Base-by-base conservation (phyloP, 1,140 invertebrate species). In the Stegodyphus mimosarum region DNA sequence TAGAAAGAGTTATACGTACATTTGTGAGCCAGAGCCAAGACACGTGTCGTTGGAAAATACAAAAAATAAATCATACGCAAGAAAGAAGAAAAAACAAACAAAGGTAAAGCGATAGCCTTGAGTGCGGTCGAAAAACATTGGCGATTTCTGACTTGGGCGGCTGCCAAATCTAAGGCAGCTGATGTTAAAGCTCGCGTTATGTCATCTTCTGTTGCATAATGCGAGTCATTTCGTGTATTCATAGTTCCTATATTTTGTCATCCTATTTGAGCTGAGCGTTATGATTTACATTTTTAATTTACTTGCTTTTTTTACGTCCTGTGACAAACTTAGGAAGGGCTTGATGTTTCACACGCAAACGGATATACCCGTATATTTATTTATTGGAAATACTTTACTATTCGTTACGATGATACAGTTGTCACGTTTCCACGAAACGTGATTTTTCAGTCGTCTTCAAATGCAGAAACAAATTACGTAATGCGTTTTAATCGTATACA, bases 141-240 rank as follows among this genome's bases (percentile, higher is more conserved):
- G 9, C 15, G 33, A 52, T n/a, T 15, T n/a, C 74, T 64, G 51
- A 15, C 17, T 78, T 78, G 76, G 76, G 50, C 51, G 13, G 76
- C 17, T 48, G 76, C 76, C 76, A 78, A 33, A 53, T 17, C 53
- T 10, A 15, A 13, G 15, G 52, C 49, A 18, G 33, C 66, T 69
- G 49, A 11, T 69, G 17, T 11, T 17, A 66, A 60, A 11, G 17
- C 18, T 76, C 50, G 51, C 66, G 64, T 78, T 78, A 78, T 78
- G 76, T 78, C 76, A 78, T 78, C 76, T 66, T 66, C 10, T 17
- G 76, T 78, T 78, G 66, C 76, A 78, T 78, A 78, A 78, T 51
- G 50, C 51, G 64, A 64, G 67, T 66, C 49, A 69, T 78, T 69
- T 78, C 53, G 52, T 78, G 69, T 78, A 69, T 69, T 69, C 66